These are phyloP conservation scores for Mactra quadrangularis DNA, from an alignment of 1,140 invertebrate species.

Conservation along the genomic window DNA sequence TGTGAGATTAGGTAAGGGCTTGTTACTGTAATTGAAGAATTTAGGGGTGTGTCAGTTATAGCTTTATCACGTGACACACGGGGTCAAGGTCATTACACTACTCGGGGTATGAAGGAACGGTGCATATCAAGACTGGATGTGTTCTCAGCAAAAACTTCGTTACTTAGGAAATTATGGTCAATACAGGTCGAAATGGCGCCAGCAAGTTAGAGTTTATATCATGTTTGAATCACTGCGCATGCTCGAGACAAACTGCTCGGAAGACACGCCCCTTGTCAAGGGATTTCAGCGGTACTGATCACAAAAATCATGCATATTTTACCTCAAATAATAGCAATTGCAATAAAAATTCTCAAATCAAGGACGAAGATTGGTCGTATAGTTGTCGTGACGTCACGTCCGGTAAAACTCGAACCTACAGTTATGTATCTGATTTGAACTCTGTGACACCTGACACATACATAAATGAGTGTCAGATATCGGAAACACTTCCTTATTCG, in stretches of 20 bases:
- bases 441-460: too few species aligned
- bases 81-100: slow-evolving; percentile 32
- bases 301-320: slow-evolving; percentile 4
- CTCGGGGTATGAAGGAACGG: slow-evolving; percentile 17
- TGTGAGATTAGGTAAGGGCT: too few species aligned
- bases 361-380: slow-evolving; percentile 3
- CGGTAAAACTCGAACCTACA: too few species aligned
- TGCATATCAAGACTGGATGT: slow-evolving; percentile 30
- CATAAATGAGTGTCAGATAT: not conserved
- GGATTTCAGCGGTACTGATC: not conserved
- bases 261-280: not conserved
- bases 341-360: not conserved
- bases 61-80: not conserved
- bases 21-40: too few species aligned
- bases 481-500: slow-evolving; percentile 11
- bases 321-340: slow-evolving; percentile 12
- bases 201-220: slow-evolving; percentile 38
- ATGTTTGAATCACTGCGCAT: slow-evolving; percentile 24
- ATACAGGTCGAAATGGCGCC: slow-evolving; percentile 39
- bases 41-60: too few species aligned
- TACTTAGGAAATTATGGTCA: slow-evolving; percentile 52
- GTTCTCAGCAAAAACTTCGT: slow-evolving; percentile 13
- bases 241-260: not conserved
- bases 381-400: not conserved
- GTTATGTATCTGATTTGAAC: too few species aligned